phyloP scores from a whole-genome alignment of 2,888 invertebrate species.

The Syrista parreyssii region DNA sequence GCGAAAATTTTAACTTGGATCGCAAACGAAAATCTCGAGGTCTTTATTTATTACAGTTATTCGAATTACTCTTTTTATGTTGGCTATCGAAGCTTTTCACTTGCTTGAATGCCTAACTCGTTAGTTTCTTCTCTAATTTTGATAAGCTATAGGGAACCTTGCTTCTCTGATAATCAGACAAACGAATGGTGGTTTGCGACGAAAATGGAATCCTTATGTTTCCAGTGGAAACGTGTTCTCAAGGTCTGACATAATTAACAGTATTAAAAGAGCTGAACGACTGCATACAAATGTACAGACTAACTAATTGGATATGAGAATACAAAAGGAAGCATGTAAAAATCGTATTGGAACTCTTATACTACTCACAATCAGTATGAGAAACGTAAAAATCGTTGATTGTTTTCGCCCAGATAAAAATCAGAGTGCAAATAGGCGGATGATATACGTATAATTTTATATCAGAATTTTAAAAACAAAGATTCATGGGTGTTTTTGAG shows the following conservation, averaged over 20 bases:
- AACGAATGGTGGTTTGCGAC: not conserved
- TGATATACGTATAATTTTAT: no score
- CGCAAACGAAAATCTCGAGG: not conserved
- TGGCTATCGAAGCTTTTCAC: not conserved
- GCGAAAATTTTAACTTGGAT: not conserved
- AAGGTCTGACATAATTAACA: not conserved
- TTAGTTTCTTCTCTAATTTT: not conserved
- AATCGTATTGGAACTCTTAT: not conserved
- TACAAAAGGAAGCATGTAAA: not conserved
- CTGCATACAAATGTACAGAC: not conserved
- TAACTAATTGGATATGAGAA: not conserved
- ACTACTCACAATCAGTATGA: not conserved
- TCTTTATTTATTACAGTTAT: not conserved
- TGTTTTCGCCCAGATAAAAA: not conserved
- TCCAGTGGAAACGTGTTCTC: not conserved
- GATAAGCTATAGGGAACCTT: not conserved
- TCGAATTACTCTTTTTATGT: not conserved
- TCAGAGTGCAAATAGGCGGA: no score
- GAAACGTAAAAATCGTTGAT: not conserved
- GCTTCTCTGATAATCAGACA: not conserved
- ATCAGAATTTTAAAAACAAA: not conserved
- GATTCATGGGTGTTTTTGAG: not conserved
- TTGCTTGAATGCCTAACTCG: not conserved
- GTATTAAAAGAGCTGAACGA: not conserved
- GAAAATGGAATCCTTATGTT: not conserved